A percentile compares a stretch with the other conserved stretches of the same genome.
phyloP scores from a whole-genome alignment of 2,888 invertebrate species.

The Drosophila pseudotalamancana region DNA sequence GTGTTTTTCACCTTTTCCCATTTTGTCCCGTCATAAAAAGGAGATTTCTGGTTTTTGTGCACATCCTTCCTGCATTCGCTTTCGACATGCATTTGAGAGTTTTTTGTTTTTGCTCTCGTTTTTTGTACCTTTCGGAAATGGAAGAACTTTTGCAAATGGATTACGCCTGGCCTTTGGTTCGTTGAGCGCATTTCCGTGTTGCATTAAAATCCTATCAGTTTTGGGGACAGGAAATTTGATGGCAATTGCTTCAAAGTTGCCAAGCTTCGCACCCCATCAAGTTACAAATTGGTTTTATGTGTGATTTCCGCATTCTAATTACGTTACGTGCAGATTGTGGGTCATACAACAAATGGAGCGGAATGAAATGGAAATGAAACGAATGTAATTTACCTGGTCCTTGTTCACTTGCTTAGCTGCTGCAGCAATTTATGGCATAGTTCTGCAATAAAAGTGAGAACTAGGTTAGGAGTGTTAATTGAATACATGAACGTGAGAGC shows the following conservation, averaged over 20 bases:
- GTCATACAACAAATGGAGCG: background rate
- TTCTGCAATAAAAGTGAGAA: conserved; percentile 48
- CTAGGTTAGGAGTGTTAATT: conserved; percentile 40
- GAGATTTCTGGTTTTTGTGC: no score
- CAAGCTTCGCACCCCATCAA: conserved; percentile 25
- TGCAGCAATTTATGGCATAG: conserved; percentile 53
- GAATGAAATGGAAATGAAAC: background rate
- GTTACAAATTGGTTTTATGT: conserved; percentile 63
- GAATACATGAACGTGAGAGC: background rate
- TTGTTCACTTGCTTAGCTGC: conserved; percentile 2
- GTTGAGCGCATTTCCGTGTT: conserved; percentile 70
- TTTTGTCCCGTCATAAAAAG: no score
- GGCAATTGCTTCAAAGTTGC: conserved; percentile 56
- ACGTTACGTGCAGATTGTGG: conserved; percentile 23
- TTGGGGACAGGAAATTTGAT: conserved; percentile 66
- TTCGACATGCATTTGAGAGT: background rate
- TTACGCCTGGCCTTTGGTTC: conserved; percentile 26
- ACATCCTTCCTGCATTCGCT: no score
- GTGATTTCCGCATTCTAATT: conserved; percentile 58
- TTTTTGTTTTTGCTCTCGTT: background rate
- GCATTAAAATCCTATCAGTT: conserved; percentile 62
- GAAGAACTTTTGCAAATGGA: conserved; percentile 48
- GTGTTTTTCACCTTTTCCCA: no score
- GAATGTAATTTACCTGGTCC: conserved; percentile 34
- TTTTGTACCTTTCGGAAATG: conserved; percentile 50